Base-by-base conservation (phyloP, 2,797 vertebrate genomes). In the Delichon dasypus region DNA sequence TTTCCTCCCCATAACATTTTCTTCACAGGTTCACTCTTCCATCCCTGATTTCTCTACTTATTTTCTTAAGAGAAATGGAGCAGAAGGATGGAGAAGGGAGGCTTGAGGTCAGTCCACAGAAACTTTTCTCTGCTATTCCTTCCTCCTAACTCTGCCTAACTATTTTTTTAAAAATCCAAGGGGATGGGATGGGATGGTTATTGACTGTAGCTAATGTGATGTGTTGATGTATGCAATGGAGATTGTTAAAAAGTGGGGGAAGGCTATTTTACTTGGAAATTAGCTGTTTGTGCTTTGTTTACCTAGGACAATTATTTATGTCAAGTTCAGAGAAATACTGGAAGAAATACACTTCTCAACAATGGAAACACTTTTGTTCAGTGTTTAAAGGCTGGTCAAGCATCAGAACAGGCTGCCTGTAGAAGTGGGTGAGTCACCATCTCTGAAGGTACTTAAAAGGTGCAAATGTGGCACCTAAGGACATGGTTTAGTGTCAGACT, bases 1-100 rank as follows among this genome's bases (percentile, higher is more conserved):
- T 4, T 66, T 55, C 14, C 0, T 13, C 5, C 5, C 7, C 7
- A 20, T 25, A 19, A 2, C 4, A 1, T 3, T 45, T 57, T 27
- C 32, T n/a, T 66, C 6, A 3, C 23, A 58, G 10, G 3, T 27
- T 81, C 29, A 54, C 13, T 68, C 9, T 34, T 61, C 3, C 14
- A 38, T 34, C 2, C 5, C 7, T 2, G 2, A 44, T 22, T 36
- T 20, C 12, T 67, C 12, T 7, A 27, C 5, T 12, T 77, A 13
- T 29, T 77, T 55, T 13, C 3, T 16, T 21, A 13, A 62, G 15
- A 34, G 5, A 38, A 29, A 1, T 6, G 13, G 5, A 32, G 10
- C 51, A 60, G 16, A 32, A 0, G 1, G 13, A 29, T 8, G 5
- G 8, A 55, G 16, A 58, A 54, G 7, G 5, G 11, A 32, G 13